Evolutionary conservation across 2,888 invertebrate genomes (phyloP), one percentile per base, ranked within the genome.

Genomic region (Chromoteleia sp.): DNA sequence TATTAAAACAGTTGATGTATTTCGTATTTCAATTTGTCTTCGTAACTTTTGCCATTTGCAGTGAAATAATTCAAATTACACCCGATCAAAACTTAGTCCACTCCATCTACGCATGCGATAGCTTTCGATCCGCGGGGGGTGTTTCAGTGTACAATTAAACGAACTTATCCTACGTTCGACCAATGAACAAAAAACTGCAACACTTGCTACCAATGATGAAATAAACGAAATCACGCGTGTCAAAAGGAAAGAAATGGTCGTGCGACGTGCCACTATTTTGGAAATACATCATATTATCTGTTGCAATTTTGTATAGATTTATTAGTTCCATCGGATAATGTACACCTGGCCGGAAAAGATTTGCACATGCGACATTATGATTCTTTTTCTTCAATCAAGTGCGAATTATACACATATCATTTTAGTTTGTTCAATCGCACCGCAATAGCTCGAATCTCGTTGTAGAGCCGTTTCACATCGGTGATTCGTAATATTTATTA

Each of bases 331-430:
- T 83, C 83, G 83, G 83, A 83, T 83, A 79, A 83, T 83, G 83
- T 83, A 84, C 84, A 84, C 84, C 81, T 84, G 84, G 85, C 84
- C 86, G 84, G 85, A 84, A 84, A 85, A 83, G 82, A 84, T 84
- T 77, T 84, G 83, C 83, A 84, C 84, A 83, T 82, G 83, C 82
- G 79, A 84, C 84, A 84, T 77, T 81, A 82, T 81, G 83, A 83
- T 79, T 82, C 76, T 65, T 3, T 25, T 25, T 77, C 71, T 79
- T 82, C 68, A 79, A 79, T 82, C 78, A 79, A 79, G 82, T 82
- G 76, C 82, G 79, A 82, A 82, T 79, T 73, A 76, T 82, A 82
- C 79, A 82, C 82, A 79, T 79, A 79, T 71, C 70, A 25, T 77
- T 75, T 68, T 71, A 54, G 58, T 79, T 79, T 65, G 61, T 73